These are phyloP conservation scores for Sinocyclocheilus anophthalmus DNA, from an alignment of 2,113 vertebrate species.

Conservation along the genomic window DNA sequence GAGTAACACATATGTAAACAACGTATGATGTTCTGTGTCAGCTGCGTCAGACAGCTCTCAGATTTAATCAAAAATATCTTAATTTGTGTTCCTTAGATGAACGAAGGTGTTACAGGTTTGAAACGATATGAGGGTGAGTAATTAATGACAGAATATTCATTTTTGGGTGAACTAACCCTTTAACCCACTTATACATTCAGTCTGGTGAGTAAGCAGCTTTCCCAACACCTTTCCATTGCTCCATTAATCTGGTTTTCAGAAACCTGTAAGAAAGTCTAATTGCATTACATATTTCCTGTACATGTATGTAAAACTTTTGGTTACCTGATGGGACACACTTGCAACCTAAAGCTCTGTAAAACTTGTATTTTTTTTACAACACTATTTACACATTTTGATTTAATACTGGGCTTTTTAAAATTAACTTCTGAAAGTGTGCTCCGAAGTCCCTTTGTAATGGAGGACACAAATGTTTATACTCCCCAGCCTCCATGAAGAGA, in stretches of 20 bases:
- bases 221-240: background rate
- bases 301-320: background rate
- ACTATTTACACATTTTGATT: background rate
- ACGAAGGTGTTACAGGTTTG: too few relatives aligned
- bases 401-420: background rate
- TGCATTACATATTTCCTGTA: too few relatives aligned
- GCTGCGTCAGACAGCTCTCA: too few relatives aligned
- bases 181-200: background rate
- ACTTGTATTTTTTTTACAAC: background rate
- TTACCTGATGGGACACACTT: background rate
- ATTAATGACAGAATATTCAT: too few relatives aligned
- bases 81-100: too few relatives aligned
- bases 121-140: too few relatives aligned
- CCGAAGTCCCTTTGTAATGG: background rate
- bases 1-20: too few relatives aligned
- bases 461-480: background rate
- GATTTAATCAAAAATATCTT: too few relatives aligned
- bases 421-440: background rate
- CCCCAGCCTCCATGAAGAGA: constrained; percentile 92
- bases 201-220: background rate
- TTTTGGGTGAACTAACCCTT: background rate
- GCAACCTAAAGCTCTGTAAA: background rate
- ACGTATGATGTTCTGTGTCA: too few relatives aligned
- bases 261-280: background rate
- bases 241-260: background rate